Evolutionary conservation across 2,113 vertebrate genomes (phyloP), one percentile per base, ranked within the genome.

Genomic region (Caracal caracal): DNA sequence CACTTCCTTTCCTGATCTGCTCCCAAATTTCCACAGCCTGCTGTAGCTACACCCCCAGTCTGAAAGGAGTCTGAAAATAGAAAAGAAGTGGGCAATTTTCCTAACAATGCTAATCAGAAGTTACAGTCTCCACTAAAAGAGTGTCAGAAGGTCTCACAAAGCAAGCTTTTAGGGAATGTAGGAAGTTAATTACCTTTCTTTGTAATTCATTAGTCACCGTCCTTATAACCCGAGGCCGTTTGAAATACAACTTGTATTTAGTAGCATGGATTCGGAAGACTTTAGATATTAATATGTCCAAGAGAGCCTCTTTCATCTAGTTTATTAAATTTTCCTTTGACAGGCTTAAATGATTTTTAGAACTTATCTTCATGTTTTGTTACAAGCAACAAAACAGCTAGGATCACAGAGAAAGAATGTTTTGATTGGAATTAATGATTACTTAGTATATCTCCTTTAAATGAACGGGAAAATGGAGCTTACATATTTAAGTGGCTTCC

Each of bases 151-250:
- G 68, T 89, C 82, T 83, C 68, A 53, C 28, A 51, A 79, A 95
- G 78, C 91, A 86, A 70, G 88, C n/a, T 90, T 93, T 51, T n/a
- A 37, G 65, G 40, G 71, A 51, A 70, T 78, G 78, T 89, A 70
- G 95, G 96, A 96, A 95, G 95, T 75, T 97, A 97, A 97, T 97
- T 93, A 89, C 63, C 75, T 97, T 84, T 73, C 56, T 88, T 56
- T 92, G 17, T 35, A 94, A 96, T 78, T 83, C 95, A 75, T 97
- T 95, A 97, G 92, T 97, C 96, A 94, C 53, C 2, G 0, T 53
- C 49, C 82, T 73, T 91, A 61, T 83, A 95, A 94, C 88, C 95
- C 16, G 7, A 75, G 96, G 89, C 89, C 92, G 35, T 70, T 85
- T 75, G 81, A 96, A 93, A 90, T 81, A 88, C 81, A 96, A 75